Evolutionary conservation across 2,888 invertebrate genomes (phyloP), one percentile per base, ranked within the genome.

Genomic region (Netelia inedita): DNA sequence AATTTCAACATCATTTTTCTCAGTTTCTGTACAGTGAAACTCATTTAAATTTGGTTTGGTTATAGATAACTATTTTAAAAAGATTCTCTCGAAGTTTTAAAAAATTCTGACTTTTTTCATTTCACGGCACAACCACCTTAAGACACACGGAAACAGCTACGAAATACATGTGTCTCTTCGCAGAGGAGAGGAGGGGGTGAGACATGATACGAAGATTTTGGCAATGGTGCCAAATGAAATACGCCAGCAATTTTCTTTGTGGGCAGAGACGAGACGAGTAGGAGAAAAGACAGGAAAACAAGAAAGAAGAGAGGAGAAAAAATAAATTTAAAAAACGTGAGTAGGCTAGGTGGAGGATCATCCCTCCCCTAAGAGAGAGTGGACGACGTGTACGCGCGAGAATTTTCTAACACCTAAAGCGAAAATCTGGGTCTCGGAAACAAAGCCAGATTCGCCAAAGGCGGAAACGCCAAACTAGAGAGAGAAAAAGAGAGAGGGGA

Each of bases 381-480:
- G 86, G 85, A 89, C 89, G 90, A 90, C 90, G 89, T 90, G 91
- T 53, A 16, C 76, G 66, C 61, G 50, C 53, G 66, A 41, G 28
- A 61, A 63, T 55, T 41, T 78, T 53, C 53, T 43, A 65, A 85
- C 85, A 73, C 59, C 68, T 14, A 53, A 57, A 63, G 86, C 73
- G 79, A 86, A 86, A 86, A 86, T 86, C 68, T 86, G 83, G 87
- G 81, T 78, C 86, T 86, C 81, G 82, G 85, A 86, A 82, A 86
- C 79, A 68, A 41, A 85, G 78, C 85, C 76, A 85, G 82, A 85
- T 85, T 85, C 83, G 83, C 84, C 84, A 63, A 35, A 61, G 80
- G 79, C 88, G 41, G 57, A 66, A 50, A 73, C 50, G 65, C 46
- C 19, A 50, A 23, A 23, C n/a, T 41, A 50, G 53, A 59, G 28